phyloP scores from a whole-genome alignment of 2,113 vertebrate species.

The Oryzias celebensis region DNA sequence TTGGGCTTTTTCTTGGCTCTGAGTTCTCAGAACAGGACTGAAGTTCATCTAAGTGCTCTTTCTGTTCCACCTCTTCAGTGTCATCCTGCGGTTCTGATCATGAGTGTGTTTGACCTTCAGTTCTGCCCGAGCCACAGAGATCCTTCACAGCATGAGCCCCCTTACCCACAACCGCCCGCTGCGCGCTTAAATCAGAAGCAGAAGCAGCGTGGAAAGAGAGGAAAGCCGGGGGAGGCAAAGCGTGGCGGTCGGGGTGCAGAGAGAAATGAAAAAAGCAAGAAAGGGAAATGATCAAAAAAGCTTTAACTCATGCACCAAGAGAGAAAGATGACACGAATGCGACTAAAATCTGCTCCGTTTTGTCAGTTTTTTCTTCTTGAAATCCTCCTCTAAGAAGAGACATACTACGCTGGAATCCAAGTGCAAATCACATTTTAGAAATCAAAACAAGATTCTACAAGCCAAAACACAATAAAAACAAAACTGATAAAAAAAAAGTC shows the following conservation, averaged over 20 bases:
- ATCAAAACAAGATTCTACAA: too few species aligned
- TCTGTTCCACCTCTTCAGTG: slow-evolving; percentile 42
- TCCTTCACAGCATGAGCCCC: slow-evolving; percentile 72
- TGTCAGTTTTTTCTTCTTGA: too few species aligned
- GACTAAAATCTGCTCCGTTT: slow-evolving; percentile 19
- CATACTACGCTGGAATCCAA: too few species aligned
- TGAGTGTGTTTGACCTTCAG: slow-evolving; percentile 75
- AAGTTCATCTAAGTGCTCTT: slow-evolving; percentile 31
- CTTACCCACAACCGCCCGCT: slow-evolving; percentile 71
- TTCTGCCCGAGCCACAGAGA: slow-evolving; percentile 71
- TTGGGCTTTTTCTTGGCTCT: neutral
- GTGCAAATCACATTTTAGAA: too few species aligned
- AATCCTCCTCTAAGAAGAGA: too few species aligned
- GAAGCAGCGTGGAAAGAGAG: slow-evolving; percentile 38
- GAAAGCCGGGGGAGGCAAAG: slow-evolving; percentile 38
- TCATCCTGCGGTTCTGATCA: slow-evolving; percentile 61
- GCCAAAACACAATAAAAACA: too few species aligned
- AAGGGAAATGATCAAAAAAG: slow-evolving; percentile 52
- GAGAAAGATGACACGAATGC: slow-evolving; percentile 38
- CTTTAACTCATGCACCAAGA: slow-evolving; percentile 23
- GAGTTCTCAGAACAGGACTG: slow-evolving; percentile 16
- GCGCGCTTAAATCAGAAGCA: slow-evolving; percentile 72
- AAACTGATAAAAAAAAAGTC: too few species aligned
- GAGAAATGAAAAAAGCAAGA: slow-evolving; percentile 20
- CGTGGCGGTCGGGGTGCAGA: slow-evolving; percentile 7